Evolutionary conservation across 2,888 invertebrate species (phyloP), one percentile per base, ranked within the genome.

Genomic region (Hemicrepidius hirtus): DNA sequence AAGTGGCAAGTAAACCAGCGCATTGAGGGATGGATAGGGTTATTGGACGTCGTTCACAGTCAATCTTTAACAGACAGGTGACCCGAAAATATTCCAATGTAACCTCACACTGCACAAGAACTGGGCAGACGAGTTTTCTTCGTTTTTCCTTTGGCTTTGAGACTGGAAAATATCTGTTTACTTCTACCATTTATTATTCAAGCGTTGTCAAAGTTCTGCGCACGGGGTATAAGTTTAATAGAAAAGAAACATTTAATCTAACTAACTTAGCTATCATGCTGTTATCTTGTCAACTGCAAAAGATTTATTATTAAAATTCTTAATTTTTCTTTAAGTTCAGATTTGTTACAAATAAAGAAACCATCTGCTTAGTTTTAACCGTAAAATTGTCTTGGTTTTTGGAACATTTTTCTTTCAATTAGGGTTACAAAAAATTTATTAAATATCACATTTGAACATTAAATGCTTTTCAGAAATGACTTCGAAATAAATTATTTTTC

Each of bases 11-110:
- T 62, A 71, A 68, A 71, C 71, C 73, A 68, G 60, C 44, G 59
- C 44, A 57, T 62, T 63, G 71, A 70, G 53, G 77, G 64, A 77
- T 72, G 74, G 73, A 65, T 75, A 71, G 69, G 73, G 74, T 75
- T 75, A 75, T 77, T 75, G 73, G 77, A 77, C 76, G 74, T 73
- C 76, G 73, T 68, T 73, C 73, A 73, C 75, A 73, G 76, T 77
- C 77, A 66, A 60, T 73, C 64, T 65, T 73, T 67, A 73, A 72
- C 72, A 71, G 68, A 68, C 75, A 75, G 77, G 75, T 77, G 75
- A 77, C 77, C 77, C 65, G 75, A 71, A 75, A 77, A 74, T 71
- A 74, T 77, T 74, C 67, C 68, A 67, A 66, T 74, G 68, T 67
- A 77, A 71, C 69, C 74, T 57, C 67, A 68, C 64, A 69, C 65